A percentile compares a stretch with the other conserved stretches of the same genome.
phyloP scores from a whole-genome alignment of 2,888 invertebrate species.

The Acheta domesticus region DNA sequence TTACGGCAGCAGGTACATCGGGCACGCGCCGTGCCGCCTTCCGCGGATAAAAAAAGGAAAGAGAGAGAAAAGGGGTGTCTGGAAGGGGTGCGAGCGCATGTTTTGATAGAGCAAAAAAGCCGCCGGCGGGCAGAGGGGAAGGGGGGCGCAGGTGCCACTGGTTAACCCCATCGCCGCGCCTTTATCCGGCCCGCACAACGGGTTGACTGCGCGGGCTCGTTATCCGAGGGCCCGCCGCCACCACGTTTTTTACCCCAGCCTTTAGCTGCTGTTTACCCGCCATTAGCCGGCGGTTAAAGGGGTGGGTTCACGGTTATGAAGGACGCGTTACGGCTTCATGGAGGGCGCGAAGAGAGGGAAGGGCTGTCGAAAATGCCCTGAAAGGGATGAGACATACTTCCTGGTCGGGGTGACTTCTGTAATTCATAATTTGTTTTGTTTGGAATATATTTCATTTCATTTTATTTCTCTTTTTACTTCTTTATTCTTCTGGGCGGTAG shows the following conservation, averaged over 20 bases:
- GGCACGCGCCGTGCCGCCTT: not conserved
- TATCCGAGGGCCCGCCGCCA: not conserved
- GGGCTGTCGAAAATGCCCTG: not conserved
- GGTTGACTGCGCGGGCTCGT: not conserved
- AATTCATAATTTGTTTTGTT: no score
- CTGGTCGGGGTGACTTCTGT: no score
- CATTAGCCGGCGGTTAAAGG: not conserved
- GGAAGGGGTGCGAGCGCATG: not conserved
- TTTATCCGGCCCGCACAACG: not conserved
- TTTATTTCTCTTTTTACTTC: no score
- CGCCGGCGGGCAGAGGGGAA: not conserved
- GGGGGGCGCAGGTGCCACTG: not conserved
- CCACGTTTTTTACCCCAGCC: not conserved
- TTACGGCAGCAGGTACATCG: not conserved
- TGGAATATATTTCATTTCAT: no score
- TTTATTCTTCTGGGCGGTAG: no score
- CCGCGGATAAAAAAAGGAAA: not conserved
- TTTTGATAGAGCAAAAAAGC: constrained; percentile 6
- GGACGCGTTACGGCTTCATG: constrained; percentile 3
- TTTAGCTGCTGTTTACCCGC: not conserved
- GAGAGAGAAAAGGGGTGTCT: not conserved
- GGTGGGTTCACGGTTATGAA: constrained; percentile 10
- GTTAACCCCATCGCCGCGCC: not conserved
- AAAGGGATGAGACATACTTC: no score
- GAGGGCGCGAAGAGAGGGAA: not conserved